phyloP scores from a whole-genome alignment of 2,113 vertebrate species.

The Heloderma charlesbogerti region DNA sequence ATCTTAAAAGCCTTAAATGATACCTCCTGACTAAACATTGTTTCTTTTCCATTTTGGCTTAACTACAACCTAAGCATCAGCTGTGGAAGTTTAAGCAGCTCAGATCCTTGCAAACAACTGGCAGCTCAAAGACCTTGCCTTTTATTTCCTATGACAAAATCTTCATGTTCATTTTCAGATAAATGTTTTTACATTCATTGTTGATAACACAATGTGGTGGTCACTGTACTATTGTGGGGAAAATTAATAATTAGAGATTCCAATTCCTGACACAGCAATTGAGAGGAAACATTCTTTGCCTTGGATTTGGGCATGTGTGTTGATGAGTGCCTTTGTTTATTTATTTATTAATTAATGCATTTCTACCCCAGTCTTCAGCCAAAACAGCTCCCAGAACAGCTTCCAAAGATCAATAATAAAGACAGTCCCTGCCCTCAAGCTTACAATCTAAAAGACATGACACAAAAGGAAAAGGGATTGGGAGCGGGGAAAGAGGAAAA shows the following conservation, averaged over 20 bases:
- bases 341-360: neutral
- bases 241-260: neutral
- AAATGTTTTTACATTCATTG: neutral
- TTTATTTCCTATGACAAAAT: constrained; percentile 14
- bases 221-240: neutral
- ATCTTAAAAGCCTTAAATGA: neutral
- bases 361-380: neutral
- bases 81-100: neutral
- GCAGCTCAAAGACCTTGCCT: neutral
- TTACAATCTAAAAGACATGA: too few relatives aligned
- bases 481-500: too few relatives aligned
- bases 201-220: neutral
- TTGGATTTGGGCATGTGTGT: fast-evolving
- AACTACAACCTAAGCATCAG: neutral
- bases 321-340: neutral
- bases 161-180: neutral
- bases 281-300: neutral
- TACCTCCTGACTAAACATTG: neutral
- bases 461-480: too few relatives aligned
- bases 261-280: neutral
- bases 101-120: neutral
- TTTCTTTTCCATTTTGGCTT: neutral
- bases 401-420: too few relatives aligned
- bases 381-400: too few relatives aligned
- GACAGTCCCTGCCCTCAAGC: too few relatives aligned